These are phyloP conservation scores for Drosophila chauvacae DNA, from an alignment of 1,140 invertebrate genomes.

Conservation along the genomic window DNA sequence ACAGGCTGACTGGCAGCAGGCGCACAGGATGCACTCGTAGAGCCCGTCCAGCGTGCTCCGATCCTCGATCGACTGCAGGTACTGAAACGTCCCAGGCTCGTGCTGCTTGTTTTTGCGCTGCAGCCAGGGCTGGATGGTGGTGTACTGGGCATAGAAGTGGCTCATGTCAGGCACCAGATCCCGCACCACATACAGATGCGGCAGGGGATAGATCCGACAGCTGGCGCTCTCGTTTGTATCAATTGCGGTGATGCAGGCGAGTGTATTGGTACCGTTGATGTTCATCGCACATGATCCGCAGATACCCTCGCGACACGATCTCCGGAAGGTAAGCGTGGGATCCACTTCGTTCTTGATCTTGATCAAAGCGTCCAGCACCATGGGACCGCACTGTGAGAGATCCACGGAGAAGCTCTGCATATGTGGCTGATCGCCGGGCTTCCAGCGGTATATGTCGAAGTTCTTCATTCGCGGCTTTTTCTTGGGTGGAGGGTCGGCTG, in stretches of 20 bases:
- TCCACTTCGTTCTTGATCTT: conserved; percentile 99
- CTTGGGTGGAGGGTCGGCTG: background rate
- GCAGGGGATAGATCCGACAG: conserved; percentile 91
- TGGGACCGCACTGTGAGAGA: conserved; percentile 96
- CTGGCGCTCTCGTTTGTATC: conserved; percentile 55
- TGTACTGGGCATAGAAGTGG: conserved; percentile 97
- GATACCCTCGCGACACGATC: conserved; percentile 98
- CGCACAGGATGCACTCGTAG: conserved; percentile 98
- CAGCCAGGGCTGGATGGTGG: conserved; percentile 96
- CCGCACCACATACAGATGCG: conserved; percentile 99
- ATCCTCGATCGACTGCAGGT: conserved; percentile 94
- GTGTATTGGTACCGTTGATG: conserved; percentile 96
- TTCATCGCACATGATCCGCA: conserved; percentile 99
- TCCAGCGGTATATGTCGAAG: conserved; percentile 95
- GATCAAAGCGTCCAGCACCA: conserved; percentile 98
- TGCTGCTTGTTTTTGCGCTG: conserved; percentile 89
- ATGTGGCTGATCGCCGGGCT: conserved; percentile 93
- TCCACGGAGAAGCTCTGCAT: conserved; percentile 96
- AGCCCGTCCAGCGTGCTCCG: conserved; percentile 96
- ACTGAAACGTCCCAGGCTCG: conserved; percentile 89
- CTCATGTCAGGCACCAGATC: conserved; percentile 97
- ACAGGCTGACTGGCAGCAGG: conserved; percentile 97
- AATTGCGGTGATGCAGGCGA: conserved; percentile 89
- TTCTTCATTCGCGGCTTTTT: conserved; percentile 87
- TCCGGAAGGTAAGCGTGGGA: conserved; percentile 96